phyloP scores from a whole-genome alignment of 2,113 vertebrate species.

The Xenus cinereus region DNA sequence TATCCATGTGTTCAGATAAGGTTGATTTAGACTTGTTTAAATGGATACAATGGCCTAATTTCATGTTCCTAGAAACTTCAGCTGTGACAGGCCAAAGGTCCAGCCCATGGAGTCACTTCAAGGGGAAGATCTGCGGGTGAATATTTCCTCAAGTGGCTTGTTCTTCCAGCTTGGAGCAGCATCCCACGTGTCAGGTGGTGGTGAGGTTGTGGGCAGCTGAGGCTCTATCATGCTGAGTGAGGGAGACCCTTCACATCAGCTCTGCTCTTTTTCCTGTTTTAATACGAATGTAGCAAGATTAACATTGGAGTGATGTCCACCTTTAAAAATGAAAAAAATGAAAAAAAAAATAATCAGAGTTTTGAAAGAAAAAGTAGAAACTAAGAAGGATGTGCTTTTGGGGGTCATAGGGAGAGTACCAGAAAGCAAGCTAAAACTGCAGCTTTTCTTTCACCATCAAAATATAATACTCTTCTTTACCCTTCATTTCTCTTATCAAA shows the following conservation, averaged over 20 bases:
- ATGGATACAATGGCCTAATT: neutral
- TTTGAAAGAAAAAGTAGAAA: neutral
- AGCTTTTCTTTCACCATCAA: neutral
- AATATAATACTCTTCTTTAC: neutral
- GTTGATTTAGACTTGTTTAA: neutral
- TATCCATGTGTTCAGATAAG: neutral
- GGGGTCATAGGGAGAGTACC: no score
- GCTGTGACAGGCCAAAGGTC: neutral
- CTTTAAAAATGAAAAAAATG: neutral
- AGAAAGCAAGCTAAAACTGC: neutral
- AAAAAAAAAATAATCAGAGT: neutral
- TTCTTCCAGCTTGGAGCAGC: neutral
- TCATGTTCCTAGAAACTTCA: neutral
- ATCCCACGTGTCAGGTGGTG: neutral
- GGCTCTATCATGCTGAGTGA: neutral
- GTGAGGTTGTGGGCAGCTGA: neutral
- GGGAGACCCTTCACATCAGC: neutral
- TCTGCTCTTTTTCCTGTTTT: neutral
- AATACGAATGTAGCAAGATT: neutral
- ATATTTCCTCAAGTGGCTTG: neutral
- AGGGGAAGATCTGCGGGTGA: neutral
- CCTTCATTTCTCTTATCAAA: neutral
- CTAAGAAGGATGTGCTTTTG: neutral
- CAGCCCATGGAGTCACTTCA: neutral
- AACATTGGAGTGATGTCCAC: neutral